Evolutionary conservation across 1,140 invertebrate genomes (phyloP).

Genomic region (Pristionchus pacificus): DNA sequence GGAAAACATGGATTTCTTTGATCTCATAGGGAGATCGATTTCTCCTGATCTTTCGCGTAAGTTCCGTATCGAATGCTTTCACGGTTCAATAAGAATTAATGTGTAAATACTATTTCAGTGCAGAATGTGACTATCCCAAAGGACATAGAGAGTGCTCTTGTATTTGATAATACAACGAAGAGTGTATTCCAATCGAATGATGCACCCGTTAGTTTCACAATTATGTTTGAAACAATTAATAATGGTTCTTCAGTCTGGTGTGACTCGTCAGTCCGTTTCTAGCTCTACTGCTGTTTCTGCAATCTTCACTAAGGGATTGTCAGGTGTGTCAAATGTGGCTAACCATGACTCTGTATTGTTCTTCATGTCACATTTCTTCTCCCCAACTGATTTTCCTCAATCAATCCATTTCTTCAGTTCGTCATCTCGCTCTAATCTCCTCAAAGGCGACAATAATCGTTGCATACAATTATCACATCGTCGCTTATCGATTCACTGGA

Average conservation of each 20-base stretch:
- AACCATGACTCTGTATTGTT: too few relatives aligned
- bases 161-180: neutral
- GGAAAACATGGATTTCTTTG: neutral
- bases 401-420: neutral
- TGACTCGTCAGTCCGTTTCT: neutral
- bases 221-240: too few relatives aligned
- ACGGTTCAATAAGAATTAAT: too few relatives aligned
- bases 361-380: too few relatives aligned
- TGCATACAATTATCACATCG: conserved; percentile 47
- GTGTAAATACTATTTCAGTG: neutral
- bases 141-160: neutral
- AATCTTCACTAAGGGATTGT: neutral
- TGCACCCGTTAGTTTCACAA: neutral
- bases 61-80: too few relatives aligned
- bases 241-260: neutral
- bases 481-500: conserved; percentile 47
- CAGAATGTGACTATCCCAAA: neutral
- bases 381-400: neutral
- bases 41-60: neutral
- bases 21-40: neutral
- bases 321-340: neutral
- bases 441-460: conserved; percentile 39
- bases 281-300: neutral
- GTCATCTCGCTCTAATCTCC: neutral
- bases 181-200: neutral